Conservation (phyloP, 2,113 vertebrate species). For the Varanus komodoensis region DNA sequence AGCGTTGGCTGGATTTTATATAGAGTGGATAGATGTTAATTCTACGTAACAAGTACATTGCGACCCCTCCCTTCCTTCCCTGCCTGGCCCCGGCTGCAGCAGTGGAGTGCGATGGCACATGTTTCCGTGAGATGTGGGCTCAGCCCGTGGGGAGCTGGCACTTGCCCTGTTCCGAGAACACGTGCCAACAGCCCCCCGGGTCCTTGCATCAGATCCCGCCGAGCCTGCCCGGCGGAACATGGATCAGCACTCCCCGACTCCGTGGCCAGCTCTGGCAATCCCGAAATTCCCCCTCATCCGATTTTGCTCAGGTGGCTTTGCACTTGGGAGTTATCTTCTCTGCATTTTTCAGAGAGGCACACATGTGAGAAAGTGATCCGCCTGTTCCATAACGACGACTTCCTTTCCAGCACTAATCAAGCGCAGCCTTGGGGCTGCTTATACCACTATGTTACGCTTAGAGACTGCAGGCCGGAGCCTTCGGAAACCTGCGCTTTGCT, state of each 20-base stretch:
- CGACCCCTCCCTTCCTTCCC: neutral
- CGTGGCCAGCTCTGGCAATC: neutral
- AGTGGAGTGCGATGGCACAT: neutral
- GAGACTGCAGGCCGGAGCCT: slow-evolving; percentile 1
- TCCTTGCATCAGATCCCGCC: neutral
- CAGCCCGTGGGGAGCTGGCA: no score
- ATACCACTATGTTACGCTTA: neutral
- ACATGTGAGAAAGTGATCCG: slow-evolving; percentile 17
- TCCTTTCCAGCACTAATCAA: slow-evolving; percentile 3
- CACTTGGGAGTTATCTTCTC: neutral
- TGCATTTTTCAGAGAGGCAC: neutral
- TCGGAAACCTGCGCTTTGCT: slow-evolving; percentile 51
- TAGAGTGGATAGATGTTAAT: slow-evolving; percentile 17
- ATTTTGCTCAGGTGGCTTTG: neutral
- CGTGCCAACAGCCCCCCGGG: neutral
- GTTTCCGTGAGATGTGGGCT: neutral
- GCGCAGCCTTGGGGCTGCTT: neutral
- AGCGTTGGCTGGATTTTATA: slow-evolving; percentile 64
- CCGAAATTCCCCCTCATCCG: slow-evolving; percentile 6
- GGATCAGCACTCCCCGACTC: neutral
- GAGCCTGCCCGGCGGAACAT: neutral
- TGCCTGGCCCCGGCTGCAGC: neutral
- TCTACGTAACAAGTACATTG: neutral
- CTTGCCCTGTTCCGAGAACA: neutral
- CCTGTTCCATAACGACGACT: neutral